These are phyloP conservation scores for Crioceris asparagi DNA, from an alignment of 2,888 invertebrate genomes.

Conservation along the genomic window DNA sequence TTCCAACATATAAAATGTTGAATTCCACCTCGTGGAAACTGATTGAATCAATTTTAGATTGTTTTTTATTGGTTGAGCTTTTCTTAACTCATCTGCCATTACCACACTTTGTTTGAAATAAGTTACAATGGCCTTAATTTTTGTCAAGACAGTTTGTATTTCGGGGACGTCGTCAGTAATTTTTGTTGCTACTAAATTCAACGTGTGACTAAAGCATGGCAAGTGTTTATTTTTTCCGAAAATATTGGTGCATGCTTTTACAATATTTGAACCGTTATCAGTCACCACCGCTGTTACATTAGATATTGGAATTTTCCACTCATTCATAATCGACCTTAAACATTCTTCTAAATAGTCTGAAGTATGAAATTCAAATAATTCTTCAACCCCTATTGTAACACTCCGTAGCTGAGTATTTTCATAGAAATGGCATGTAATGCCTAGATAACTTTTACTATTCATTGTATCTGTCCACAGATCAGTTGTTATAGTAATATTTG, in stretches of 20 bases:
- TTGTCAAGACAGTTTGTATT: conserved; percentile 14
- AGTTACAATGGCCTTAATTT: conserved; percentile 12
- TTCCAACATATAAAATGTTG: conserved; percentile 3
- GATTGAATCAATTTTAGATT: conserved; percentile 16
- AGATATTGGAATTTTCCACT: conserved; percentile 17
- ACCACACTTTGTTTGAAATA: conserved; percentile 16
- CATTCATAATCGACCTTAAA: conserved; percentile 15
- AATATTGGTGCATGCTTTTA: conserved; percentile 9
- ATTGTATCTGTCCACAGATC: conserved; percentile 16
- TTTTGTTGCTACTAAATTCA: conserved; percentile 5
- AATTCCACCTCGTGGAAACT: conserved; percentile 15
- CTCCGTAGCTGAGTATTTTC: background rate
- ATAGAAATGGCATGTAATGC: conserved; percentile 2
- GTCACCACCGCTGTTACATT: conserved; percentile 11
- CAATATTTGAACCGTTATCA: conserved; percentile 14
- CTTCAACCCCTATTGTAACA: conserved; percentile 7
- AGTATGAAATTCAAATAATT: conserved; percentile 19
- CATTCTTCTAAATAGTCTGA: conserved; percentile 14
- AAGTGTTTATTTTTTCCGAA: conserved; percentile 11
- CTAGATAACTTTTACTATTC: conserved; percentile 13
- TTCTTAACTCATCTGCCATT: conserved; percentile 13
- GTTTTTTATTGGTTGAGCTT: conserved; percentile 5
- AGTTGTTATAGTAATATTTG: conserved; percentile 8
- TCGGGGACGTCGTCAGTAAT: conserved; percentile 6
- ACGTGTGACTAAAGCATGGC: conserved; percentile 6